Evolutionary conservation across 2,888 invertebrate species (phyloP), one percentile per base, ranked within the genome.

Genomic region (Cyrtodaria siliqua): DNA sequence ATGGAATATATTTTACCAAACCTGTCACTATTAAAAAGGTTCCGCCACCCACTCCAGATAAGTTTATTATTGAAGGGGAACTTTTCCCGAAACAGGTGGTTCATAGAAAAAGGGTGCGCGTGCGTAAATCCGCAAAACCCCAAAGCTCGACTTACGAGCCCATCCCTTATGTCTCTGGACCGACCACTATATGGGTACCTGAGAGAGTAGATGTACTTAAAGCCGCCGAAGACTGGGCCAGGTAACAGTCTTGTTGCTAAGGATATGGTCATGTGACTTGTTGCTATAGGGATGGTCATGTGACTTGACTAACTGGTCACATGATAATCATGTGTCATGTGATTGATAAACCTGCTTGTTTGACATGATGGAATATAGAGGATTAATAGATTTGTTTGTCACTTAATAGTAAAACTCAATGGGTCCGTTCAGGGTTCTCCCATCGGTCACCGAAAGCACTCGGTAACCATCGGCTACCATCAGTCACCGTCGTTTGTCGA

Each of bases 141-240:
- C 44, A 56, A 63, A 38, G 56, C 24, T 24, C 67, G 8, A 60
- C 64, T 53, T 56, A 72, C 33, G 60, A 75, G 47, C 71, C 71
- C 12, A 74, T 79, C 50, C 82, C 79, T 6, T 81, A 78, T 66
- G 52, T 72, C 16, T 27, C 77, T 59, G 71, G 66, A 59, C 68
- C 81, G 42, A 26, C 66, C 57, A 62, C 64, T 49, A 42, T 49
- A n/a, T 76, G 76, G 82, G 69, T 70, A 62, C 77, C 82, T 40
- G 79, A 77, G 40, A 68, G 79, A 71, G 74, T 57, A 26, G 77
- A 79, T 69, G 82, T 82, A 12, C 55, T 79, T 9, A 55, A 61
- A 60, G 82, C 77, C 44, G 78, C 76, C n/a, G 72, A 76, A 40
- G 63, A 59, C 23, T 80, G 80, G 80, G 57, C 63, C 50, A 80